Evolutionary conservation across 2,888 invertebrate genomes (phyloP), one percentile per base, ranked within the genome.

Genomic region (Chrysodeixis includens): DNA sequence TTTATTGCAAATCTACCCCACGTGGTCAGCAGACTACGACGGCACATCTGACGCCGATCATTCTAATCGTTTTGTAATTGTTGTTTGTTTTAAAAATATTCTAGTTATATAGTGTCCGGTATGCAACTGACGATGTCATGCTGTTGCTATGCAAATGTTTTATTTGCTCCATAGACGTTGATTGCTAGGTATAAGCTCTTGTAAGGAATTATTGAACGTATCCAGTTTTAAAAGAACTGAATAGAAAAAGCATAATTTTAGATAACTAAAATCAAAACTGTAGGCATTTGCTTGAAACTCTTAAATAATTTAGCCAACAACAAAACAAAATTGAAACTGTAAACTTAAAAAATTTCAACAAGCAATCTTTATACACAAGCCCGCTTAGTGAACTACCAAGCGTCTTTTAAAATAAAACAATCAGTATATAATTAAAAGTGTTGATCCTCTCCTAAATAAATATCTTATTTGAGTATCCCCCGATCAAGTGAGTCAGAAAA

Each of bases 1-100:
- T 81, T 69, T 76, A 76, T 71, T 79, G 79, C 79, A 74, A 78
- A 79, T 79, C 79, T 79, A 65, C 81, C 79, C 79, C 74, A 53
- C 59, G 22, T 59, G 68, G 44, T 40, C 65, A 76, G 66, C 69
- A 81, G 79, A 81, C 81, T 79, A 69, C 49, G 56, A 57, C 56
- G 56, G 63, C 69, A 65, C 81, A 69, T 65, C 70, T 74, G 81
- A 78, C 69, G 76, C 46, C 53, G 62, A 81, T 76, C 66, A 62
- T 59, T 66, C 56, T 79, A 79, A 79, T 79, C 63, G 69, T 74
- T 81, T 66, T 78, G 59, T 81, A 79, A 79, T 79, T 78, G 77
- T 58, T 52, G 35, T 68, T 76, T 72, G 61, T 65, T 74, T 57
- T 75, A 67, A 62, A 62, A 62, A 55, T 40, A 20, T 57, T 56